Conservation (phyloP, 2,113 vertebrate species). For the Tursiops truncatus region DNA sequence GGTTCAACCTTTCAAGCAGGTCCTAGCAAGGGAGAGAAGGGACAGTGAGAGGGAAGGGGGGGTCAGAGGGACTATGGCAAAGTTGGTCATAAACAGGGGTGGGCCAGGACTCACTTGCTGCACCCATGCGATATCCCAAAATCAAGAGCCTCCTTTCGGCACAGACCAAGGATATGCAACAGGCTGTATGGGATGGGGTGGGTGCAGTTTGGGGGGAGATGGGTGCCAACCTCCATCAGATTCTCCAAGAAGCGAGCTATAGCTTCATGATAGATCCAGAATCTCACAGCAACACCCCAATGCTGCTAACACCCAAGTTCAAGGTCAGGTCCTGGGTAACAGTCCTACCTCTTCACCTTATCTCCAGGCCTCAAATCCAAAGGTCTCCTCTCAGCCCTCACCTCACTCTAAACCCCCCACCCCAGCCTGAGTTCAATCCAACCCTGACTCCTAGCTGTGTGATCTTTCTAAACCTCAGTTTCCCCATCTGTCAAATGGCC, state of each 20-base stretch:
- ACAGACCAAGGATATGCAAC: neutral
- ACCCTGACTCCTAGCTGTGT: neutral
- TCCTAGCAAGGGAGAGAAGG: neutral
- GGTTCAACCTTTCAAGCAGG: neutral
- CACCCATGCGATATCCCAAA: neutral
- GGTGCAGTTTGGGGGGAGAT: neutral
- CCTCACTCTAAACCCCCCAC: neutral
- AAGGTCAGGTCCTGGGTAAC: neutral
- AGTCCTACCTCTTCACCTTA: neutral
- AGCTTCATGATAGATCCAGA: neutral
- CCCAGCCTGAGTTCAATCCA: neutral
- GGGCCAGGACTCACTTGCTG: neutral
- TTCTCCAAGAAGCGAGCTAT: neutral
- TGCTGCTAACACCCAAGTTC: neutral
- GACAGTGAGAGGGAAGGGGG: neutral
- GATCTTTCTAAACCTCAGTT: neutral
- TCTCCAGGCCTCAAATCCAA: neutral
- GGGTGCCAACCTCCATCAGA: neutral
- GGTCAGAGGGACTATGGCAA: neutral
- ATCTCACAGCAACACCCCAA: neutral
- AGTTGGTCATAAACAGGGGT: no score
- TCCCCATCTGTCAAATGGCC: neutral
- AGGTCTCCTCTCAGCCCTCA: neutral
- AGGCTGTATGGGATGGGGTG: neutral
- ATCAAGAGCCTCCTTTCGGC: neutral